phyloP scores from a whole-genome alignment of 2,888 invertebrate genomes.

The Drosophila macrospina region DNA sequence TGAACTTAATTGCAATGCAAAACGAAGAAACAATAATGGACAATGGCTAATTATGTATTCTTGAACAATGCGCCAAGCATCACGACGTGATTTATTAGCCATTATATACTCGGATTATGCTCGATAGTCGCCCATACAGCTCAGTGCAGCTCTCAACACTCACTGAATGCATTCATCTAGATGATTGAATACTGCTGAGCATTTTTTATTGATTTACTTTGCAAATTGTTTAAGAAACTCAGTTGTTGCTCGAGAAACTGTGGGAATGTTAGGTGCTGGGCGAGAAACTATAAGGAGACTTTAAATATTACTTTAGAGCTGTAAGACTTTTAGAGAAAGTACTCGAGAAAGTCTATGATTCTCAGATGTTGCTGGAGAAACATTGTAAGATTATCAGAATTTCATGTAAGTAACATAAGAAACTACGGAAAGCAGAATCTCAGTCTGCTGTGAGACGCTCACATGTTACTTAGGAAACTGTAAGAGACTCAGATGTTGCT shows the following conservation, averaged over 20 bases:
- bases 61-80: constrained; percentile 10
- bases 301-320: too few relatives aligned
- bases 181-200: not conserved
- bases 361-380: too few relatives aligned
- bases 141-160: constrained; percentile 5
- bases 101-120: constrained; percentile 10
- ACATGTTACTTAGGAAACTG: too few relatives aligned
- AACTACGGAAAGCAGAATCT: too few relatives aligned
- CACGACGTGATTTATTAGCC: constrained; percentile 50
- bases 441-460: too few relatives aligned
- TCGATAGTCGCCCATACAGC: not conserved
- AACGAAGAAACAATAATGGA: constrained; percentile 50
- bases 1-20: constrained; percentile 60
- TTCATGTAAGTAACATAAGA: too few relatives aligned
- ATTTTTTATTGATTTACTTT: not conserved
- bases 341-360: too few relatives aligned
- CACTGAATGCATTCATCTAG: constrained; percentile 1
- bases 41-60: constrained; percentile 55
- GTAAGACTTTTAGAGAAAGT: too few relatives aligned
- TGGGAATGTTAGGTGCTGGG: too few relatives aligned
- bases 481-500: too few relatives aligned
- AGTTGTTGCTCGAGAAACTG: not conserved
- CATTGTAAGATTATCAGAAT: too few relatives aligned
- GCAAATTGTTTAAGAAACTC: not conserved
- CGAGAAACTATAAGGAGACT: too few relatives aligned